Evolutionary conservation across 2,797 vertebrate species (phyloP).

Genomic region (Sebastes itinus): DNA sequence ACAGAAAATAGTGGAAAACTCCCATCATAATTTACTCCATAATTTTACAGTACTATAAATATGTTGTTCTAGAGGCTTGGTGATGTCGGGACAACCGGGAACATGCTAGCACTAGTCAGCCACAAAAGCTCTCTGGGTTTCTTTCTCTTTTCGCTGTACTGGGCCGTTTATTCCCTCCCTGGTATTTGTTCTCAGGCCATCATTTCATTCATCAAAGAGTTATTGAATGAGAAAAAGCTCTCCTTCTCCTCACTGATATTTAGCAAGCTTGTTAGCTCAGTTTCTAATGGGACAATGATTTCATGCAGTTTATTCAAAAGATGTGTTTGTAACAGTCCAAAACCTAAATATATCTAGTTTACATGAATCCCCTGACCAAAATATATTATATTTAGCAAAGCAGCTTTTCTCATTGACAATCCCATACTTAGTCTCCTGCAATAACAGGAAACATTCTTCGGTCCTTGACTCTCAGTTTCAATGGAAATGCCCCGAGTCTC

Average conservation of each 20-base stretch:
- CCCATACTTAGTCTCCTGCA: not conserved
- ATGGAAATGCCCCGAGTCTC: not conserved
- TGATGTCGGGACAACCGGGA: accelerated
- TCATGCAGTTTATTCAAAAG: not conserved
- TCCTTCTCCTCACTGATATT: not conserved
- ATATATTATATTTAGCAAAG: not conserved
- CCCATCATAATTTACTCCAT: too few relatives aligned
- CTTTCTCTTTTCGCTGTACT: not conserved
- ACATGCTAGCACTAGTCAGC: accelerated
- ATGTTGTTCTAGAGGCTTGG: too few relatives aligned
- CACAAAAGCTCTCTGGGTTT: not conserved
- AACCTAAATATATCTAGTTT: not conserved
- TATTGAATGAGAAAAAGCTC: not conserved
- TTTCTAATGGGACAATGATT: not conserved
- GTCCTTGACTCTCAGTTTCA: conserved; percentile 14
- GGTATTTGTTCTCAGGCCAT: not conserved
- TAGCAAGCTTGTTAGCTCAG: not conserved
- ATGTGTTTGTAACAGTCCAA: not conserved
- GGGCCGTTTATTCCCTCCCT: not conserved
- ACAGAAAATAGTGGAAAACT: too few relatives aligned
- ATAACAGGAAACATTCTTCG: not conserved
- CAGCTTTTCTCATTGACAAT: conserved; percentile 5
- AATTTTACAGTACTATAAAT: too few relatives aligned
- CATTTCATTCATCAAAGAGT: not conserved
- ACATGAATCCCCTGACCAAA: too few relatives aligned